Percentiles rank a stretch among this genome's conserved stretches.
Evolutionary conservation across 2,888 invertebrate genomes (phyloP).

Genomic region (Drosophila austrosaltans): DNA sequence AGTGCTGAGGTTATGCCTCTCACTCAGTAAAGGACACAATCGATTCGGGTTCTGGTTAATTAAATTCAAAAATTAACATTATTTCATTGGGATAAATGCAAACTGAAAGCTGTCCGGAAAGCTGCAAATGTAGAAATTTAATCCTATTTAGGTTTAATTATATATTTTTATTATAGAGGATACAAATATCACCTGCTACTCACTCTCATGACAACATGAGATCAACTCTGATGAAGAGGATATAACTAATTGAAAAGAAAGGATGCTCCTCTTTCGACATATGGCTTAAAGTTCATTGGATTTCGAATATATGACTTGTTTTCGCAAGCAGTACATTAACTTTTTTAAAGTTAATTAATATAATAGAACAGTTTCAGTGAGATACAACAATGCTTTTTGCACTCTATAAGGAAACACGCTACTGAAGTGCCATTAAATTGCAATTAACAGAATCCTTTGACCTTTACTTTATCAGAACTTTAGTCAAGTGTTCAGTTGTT

Average conservation of each 20-base stretch:
- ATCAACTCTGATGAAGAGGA: too few relatives aligned
- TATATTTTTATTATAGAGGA: neutral
- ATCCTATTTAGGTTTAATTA: neutral
- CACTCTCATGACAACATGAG: too few relatives aligned
- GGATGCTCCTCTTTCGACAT: too few relatives aligned
- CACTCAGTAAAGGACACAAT: neutral
- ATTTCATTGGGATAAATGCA: neutral
- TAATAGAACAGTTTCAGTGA: too few relatives aligned
- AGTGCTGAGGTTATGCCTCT: constrained; percentile 8
- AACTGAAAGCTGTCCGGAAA: neutral
- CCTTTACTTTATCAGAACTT: constrained; percentile 9
- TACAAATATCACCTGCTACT: too few relatives aligned
- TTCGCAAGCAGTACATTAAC: too few relatives aligned
- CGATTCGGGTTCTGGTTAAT: neutral
- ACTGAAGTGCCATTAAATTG: constrained; percentile 1
- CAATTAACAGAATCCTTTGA: constrained; percentile 26
- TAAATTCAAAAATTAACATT: constrained; percentile 5
- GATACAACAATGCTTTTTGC: neutral
- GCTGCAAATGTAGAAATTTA: neutral
- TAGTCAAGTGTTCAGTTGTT: neutral
- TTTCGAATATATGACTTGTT: too few relatives aligned
- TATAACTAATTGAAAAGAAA: too few relatives aligned
- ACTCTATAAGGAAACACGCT: neutral
- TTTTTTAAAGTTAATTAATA: too few relatives aligned
- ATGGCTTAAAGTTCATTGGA: too few relatives aligned